Base-by-base conservation (phyloP, 2,797 vertebrate genomes). In the Chelidonichthys spinosus region DNA sequence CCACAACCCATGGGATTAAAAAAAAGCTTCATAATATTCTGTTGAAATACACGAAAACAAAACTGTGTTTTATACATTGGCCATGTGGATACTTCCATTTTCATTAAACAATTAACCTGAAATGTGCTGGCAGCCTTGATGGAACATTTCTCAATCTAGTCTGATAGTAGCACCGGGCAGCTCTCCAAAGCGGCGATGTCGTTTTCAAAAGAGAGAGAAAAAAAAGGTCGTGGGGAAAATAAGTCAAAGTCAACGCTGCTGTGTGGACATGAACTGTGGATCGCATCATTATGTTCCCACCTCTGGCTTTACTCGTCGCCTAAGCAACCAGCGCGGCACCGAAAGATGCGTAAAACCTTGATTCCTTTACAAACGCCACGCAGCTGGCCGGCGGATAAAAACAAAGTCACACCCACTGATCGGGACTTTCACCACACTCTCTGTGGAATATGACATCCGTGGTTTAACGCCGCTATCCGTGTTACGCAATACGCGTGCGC, bases 401-500 rank as follows among this genome's bases (percentile, higher is more conserved):
- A 67, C 11, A 72, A 60, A 74, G 55, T 82, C 64, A 72, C 78
- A 68, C 63, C 69, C 76, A 61, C 63, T 0, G 64, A 58, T 40
- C 50, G 33, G 10, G 8, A 72, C 74, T 56, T 65, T 2, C 5
- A 18, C 42, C 56, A 13, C 44, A 32, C 25, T 32, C 6, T 32
- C 15, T 49, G 33, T 6, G 0, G 46, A 3, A 10, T 33, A 32
- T n/a, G 14, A 53, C 7, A 11, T 47, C 3, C 52, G 39, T 0
- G 25, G 11, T 54, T 74, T 56, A 25, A 13, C 35, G 18, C 60
- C 68, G 37, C 50, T 53, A 63, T 75, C 73, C 68, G 69, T 1
- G 64, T 88, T 88, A 86, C 81, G 81, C 87, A 88, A 89, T 56
- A 55, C 55, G 64, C 69, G 73, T 81, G 71, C 35, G 18, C 70